Conservation (phyloP, 2,797 vertebrate species). For the Lepilemur ruficaudatus region DNA sequence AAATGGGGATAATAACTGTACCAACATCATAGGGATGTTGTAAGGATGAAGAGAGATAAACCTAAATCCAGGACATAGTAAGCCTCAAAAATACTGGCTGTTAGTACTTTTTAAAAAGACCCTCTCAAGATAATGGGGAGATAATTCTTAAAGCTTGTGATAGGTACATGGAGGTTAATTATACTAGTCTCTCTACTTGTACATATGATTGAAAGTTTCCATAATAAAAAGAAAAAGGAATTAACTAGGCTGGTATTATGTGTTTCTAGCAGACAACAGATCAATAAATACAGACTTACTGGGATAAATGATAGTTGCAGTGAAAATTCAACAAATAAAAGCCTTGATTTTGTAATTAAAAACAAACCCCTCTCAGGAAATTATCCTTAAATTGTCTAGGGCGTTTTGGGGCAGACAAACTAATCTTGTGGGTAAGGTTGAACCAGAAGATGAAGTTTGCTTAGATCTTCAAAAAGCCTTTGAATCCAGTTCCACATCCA, state of each 20-base stretch:
- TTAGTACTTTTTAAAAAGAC: slow-evolving; percentile 2
- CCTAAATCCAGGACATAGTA: not conserved
- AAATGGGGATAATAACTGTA: not conserved
- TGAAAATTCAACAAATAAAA: slow-evolving; percentile 55
- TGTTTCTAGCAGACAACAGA: slow-evolving; percentile 5
- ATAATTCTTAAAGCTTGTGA: not conserved
- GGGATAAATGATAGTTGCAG: slow-evolving; percentile 30
- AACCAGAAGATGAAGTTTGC: slow-evolving; percentile 46
- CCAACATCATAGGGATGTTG: not conserved
- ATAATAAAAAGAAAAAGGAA: not conserved
- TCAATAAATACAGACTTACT: slow-evolving; percentile 23
- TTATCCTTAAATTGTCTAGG: slow-evolving; percentile 32
- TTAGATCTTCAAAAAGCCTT: slow-evolving; percentile 54
- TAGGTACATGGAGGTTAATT: not conserved
- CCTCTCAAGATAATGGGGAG: not conserved
- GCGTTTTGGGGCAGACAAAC: slow-evolving; percentile 21
- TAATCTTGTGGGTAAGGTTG: not conserved
- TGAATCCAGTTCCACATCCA: slow-evolving; percentile 23
- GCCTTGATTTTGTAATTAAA: slow-evolving; percentile 56
- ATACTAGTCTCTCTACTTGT: not conserved
- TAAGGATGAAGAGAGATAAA: slow-evolving; percentile 5
- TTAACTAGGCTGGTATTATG: not conserved
- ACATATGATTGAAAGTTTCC: slow-evolving; percentile 32
- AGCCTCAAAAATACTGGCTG: not conserved
- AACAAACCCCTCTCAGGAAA: slow-evolving; percentile 38